Percentiles rank a stretch among this genome's conserved stretches.
These are phyloP conservation scores for Drosophila lacteicornis DNA, from an alignment of 1,140 invertebrate genomes.

Conservation along the genomic window DNA sequence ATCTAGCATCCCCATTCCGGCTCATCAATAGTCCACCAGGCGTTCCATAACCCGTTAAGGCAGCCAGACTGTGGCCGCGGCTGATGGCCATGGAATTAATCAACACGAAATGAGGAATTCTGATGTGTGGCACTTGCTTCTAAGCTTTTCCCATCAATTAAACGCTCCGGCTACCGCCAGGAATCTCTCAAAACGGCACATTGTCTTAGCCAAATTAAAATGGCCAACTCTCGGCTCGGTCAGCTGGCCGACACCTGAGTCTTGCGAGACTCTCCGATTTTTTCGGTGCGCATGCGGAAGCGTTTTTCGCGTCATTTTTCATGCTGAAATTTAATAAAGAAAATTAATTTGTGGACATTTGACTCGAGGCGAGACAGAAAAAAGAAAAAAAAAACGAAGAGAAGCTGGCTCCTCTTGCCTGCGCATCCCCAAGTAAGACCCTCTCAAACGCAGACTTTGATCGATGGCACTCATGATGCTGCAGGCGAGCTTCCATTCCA, in stretches of 20 bases:
- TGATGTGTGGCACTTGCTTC: conserved; percentile 43
- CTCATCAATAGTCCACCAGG: conserved; percentile 52
- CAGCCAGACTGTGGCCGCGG: conserved; percentile 1
- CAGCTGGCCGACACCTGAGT: conserved; percentile 37
- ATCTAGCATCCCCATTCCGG: conserved; percentile 8
- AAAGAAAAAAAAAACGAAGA: neutral
- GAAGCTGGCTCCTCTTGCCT: no score
- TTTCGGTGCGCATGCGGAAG: conserved; percentile 75
- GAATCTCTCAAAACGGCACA: conserved; percentile 74
- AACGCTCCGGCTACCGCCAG: conserved; percentile 59
- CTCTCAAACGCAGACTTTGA: conserved; percentile 75
- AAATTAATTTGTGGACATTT: conserved; percentile 84
- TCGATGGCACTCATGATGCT: conserved; percentile 81
- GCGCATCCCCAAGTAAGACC: conserved; percentile 20
- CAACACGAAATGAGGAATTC: conserved; percentile 49
- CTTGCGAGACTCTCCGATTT: conserved; percentile 30
- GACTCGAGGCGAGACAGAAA: conserved; percentile 80
- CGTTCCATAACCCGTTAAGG: conserved; percentile 35
- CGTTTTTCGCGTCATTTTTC: conserved; percentile 83
- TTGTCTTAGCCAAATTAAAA: conserved; percentile 80
- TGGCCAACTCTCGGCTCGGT: conserved; percentile 26
- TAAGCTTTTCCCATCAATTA: conserved; percentile 68
- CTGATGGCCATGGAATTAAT: conserved; percentile 59
- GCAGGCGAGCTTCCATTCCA: conserved; percentile 60
- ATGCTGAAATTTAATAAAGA: conserved; percentile 84